Evolutionary conservation across 2,888 invertebrate genomes (phyloP), one percentile per base, ranked within the genome.

Genomic region (Monochamus alternatus): DNA sequence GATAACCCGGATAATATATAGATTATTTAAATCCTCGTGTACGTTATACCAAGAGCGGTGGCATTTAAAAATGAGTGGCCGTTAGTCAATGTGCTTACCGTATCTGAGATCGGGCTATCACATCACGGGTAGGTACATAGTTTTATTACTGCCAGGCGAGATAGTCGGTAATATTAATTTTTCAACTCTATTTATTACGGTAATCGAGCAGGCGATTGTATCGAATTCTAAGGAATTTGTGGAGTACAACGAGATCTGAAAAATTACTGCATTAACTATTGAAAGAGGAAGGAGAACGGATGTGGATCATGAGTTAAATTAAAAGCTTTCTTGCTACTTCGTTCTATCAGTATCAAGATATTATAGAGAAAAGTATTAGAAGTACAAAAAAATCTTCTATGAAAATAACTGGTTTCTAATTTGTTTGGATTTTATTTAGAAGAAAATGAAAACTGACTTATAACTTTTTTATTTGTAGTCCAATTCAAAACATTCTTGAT

Each of bases 141-240:
- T 22, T n/a, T 55, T 38, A 38, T 38, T 55, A 55, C 55, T 55
- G 55, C 55, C 55, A 55, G n/a, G 55, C 5, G 14, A 55, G 55
- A 55, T 55, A 55, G 14, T 55, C 55, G 55, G 12, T 8, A 55
- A 14, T 55, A 55, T 55, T 55, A 55, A 55, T 55, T 55, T 55
- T 55, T 55, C 55, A 22, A 55, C n/a, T 55, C 55, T 55, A 55
- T 55, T 55, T 55, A 55, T 55, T 55, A 55, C 55, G 14, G 14
- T 55, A 55, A 55, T 55, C 55, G 55, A 55, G 55, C 51, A 55
- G 3, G 55, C 55, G 55, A 55, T 55, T 22, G 55, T 55, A 55
- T 55, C 55, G 55, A 55, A 55, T n/a, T n/a, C 14, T 3, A 4
- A 55, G 55, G 14, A 55, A 55, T 55, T 55, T n/a, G 10, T 47